Percentiles rank a stretch among this genome's conserved stretches.
Evolutionary conservation across 2,888 invertebrate species (phyloP).

Genomic region (Melipona beecheii): DNA sequence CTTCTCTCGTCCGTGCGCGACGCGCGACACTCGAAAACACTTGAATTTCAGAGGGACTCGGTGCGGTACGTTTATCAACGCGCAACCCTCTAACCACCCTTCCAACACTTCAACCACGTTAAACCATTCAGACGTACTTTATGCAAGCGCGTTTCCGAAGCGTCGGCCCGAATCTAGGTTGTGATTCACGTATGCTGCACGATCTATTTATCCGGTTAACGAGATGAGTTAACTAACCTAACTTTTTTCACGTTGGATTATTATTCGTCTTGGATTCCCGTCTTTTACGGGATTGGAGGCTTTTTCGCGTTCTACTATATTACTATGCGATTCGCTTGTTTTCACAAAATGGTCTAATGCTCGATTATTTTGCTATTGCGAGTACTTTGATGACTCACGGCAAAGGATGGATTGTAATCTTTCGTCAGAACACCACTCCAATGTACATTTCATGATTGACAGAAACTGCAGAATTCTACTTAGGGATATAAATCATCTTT

Average conservation of each 20-base stretch:
- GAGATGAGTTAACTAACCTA: background rate
- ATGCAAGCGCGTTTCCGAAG: background rate
- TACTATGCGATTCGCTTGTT: too few species aligned
- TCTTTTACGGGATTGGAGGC: background rate
- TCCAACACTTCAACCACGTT: constrained; percentile 4
- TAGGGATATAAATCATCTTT: too few species aligned
- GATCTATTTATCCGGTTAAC: constrained; percentile 12
- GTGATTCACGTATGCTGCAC: background rate
- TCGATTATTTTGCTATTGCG: too few species aligned
- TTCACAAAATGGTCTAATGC: too few species aligned
- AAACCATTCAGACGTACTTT: constrained; percentile 21
- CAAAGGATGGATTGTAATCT: too few species aligned
- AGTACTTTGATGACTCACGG: too few species aligned
- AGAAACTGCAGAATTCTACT: too few species aligned
- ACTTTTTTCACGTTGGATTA: background rate
- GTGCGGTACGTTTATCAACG: constrained; percentile 30
- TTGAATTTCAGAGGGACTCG: constrained; percentile 39
- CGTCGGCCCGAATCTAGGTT: background rate
- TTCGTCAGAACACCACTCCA: too few species aligned
- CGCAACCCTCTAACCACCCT: constrained; percentile 9
- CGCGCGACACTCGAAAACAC: constrained; percentile 25
- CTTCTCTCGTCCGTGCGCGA: background rate
- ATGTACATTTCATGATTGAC: too few species aligned
- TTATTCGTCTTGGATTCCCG: too few species aligned
- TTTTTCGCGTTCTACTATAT: background rate